A percentile compares a stretch with the other conserved stretches of the same genome.
Conservation (phyloP, 2,888 invertebrate species). For the Drosophila anomalata region DNA sequence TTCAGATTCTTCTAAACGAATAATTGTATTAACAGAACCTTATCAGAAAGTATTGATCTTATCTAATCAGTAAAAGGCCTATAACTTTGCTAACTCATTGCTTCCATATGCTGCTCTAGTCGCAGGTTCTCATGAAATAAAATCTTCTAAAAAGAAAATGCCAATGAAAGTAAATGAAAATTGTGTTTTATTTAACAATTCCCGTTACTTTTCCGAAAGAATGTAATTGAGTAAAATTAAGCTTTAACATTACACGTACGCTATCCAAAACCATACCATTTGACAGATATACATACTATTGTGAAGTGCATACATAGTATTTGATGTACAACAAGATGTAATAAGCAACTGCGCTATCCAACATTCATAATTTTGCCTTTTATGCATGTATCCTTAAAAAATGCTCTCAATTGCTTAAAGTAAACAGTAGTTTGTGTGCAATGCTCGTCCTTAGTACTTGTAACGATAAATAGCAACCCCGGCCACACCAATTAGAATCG, state of each 20-base stretch:
- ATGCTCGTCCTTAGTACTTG: conserved; percentile 84
- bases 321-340: conserved; percentile 43
- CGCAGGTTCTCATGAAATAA: background rate
- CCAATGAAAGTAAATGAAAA: conserved; percentile 13
- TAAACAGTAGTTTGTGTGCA: conserved; percentile 41
- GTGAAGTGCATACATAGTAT: conserved; percentile 47
- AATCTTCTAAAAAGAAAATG: background rate
- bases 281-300: conserved; percentile 48
- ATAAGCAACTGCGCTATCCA: conserved; percentile 56
- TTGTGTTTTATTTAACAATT: conserved; percentile 32
- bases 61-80: conserved; percentile 3
- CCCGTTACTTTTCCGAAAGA: conserved; percentile 33
- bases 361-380: conserved; percentile 62
- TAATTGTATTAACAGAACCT: background rate
- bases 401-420: conserved; percentile 67
- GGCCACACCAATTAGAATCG: conserved; percentile 89
- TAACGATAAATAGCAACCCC: conserved; percentile 91
- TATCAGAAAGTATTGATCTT: conserved; percentile 9
- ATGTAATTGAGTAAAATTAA: conserved; percentile 49
- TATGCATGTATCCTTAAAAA: conserved; percentile 50
- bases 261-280: conserved; percentile 64
- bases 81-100: background rate
- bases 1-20: background rate
- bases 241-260: conserved; percentile 52
- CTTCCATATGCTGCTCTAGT: background rate